These are phyloP conservation scores for Dryobates pubescens DNA, from an alignment of 2,797 vertebrate genomes.

Conservation along the genomic window DNA sequence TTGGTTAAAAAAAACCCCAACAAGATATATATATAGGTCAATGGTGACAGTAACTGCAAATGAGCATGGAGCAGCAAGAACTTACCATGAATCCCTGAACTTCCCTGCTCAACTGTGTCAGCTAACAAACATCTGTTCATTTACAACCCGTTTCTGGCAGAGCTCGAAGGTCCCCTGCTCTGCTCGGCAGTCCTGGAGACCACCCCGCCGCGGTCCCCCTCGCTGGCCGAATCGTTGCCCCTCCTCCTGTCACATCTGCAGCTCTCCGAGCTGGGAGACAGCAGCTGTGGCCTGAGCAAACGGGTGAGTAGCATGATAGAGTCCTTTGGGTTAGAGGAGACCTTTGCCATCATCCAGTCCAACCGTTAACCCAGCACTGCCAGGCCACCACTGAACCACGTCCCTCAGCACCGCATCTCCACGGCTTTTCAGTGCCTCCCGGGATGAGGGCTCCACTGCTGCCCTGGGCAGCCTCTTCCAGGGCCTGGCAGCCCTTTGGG, in stretches of 20 bases:
- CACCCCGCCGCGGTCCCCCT: too few species aligned
- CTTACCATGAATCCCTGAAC: not conserved
- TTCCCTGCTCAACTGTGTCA: fast-evolving
- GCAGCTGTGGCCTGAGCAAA: too few species aligned
- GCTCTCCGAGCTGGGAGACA: not conserved
- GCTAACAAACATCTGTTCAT: too few species aligned
- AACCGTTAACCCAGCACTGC: not conserved
- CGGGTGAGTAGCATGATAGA: not conserved
- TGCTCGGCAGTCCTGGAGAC: fast-evolving
- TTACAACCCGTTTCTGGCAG: not conserved
- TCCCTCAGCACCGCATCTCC: not conserved
- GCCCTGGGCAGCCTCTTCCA: not conserved
- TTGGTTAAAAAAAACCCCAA: too few species aligned
- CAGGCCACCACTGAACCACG: not conserved
- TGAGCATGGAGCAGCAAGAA: fast-evolving
- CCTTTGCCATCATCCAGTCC: not conserved
- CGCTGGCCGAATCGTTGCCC: too few species aligned
- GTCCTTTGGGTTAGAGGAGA: not conserved
- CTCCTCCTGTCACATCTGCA: not conserved
- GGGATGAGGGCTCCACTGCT: not conserved
- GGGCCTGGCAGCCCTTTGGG: not conserved
- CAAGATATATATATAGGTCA: too few species aligned
- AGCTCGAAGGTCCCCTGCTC: too few species aligned
- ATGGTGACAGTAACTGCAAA: too few species aligned
- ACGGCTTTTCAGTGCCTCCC: too few species aligned